Base-by-base conservation (phyloP, 1,140 invertebrate species). In the Philaenus spumarius region DNA sequence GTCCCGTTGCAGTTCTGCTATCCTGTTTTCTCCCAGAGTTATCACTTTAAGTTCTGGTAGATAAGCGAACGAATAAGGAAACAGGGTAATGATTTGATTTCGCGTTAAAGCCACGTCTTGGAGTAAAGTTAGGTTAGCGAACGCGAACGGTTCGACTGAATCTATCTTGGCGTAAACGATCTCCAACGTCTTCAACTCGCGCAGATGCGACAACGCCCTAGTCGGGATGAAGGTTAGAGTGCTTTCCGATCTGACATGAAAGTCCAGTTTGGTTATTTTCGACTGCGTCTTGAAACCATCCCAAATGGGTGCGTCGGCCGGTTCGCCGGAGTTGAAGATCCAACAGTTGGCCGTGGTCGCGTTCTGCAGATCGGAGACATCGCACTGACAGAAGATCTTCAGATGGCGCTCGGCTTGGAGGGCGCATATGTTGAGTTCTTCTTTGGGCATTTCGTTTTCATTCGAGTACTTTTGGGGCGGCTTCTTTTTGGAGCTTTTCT, bases 141-240 rank as follows among this genome's bases (percentile, higher is more conserved):
- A 88, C 1, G 85, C 79, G 66, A 79, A 82, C 26, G 84, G 76
- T 43, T 75, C 72, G 1, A 90, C 71, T 0, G 83, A 82, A 43
- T 80, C 72, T 52, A 90, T 83, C 51, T 78, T 83, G 0, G 82
- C 85, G 65, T 89, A 86, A 60, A 83, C 78, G 46, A 90, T 82
- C 65, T 79, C 78, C 59, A 89, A 75, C 34, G 76, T 78, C 65
- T 77, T 77, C 40, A 90, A 72, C 57, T 82, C 78, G 58, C 78
- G 81, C 62, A 89, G 71, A 63, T 82, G 80, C 24, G 77, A 75
- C 12, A 89, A 72, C 19, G 83, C 78, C 65, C 78, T 78, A 1
- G 81, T 85, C 1, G 86, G 87, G 45, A 89, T 78, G 65, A 82
- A 85, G 22, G 77, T 78, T 19, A 89, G 71, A 9, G 77, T 78